Conservation (phyloP, 2,113 vertebrate genomes). For the Eulemur macaco region DNA sequence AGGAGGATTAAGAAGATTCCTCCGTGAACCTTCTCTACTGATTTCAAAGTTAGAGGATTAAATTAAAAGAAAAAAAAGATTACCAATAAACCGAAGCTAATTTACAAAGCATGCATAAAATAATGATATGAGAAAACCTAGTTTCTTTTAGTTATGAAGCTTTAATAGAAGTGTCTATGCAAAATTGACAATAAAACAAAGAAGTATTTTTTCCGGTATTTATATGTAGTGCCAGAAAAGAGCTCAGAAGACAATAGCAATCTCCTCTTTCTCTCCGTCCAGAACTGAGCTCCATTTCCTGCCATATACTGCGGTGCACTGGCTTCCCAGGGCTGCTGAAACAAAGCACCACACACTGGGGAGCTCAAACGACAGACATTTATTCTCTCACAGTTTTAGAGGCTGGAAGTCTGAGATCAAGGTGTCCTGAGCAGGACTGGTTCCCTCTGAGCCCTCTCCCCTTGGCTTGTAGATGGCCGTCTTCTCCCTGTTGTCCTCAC, state of each 20-base stretch:
- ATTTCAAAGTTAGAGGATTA: constrained; percentile 2
- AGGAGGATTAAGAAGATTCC: background rate
- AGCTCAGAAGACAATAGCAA: background rate
- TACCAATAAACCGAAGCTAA: background rate
- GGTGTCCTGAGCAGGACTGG: background rate
- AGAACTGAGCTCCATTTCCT: background rate
- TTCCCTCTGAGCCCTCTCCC: no score
- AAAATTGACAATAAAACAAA: background rate
- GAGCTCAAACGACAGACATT: background rate
- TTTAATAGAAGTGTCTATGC: background rate
- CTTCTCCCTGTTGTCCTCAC: background rate
- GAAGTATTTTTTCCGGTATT: background rate
- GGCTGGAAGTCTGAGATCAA: background rate
- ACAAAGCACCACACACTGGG: no score
- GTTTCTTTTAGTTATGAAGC: background rate
- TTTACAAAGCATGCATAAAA: background rate
- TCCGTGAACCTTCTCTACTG: background rate
- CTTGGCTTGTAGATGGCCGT: no score
- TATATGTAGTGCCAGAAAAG: background rate
- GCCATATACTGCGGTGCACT: background rate
- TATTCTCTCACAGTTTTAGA: background rate
- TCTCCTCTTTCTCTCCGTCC: background rate
- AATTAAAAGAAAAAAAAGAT: background rate
- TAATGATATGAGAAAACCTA: background rate
- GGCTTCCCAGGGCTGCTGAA: background rate